Conservation (phyloP, 2,113 vertebrate species). For the Raja brachyura region DNA sequence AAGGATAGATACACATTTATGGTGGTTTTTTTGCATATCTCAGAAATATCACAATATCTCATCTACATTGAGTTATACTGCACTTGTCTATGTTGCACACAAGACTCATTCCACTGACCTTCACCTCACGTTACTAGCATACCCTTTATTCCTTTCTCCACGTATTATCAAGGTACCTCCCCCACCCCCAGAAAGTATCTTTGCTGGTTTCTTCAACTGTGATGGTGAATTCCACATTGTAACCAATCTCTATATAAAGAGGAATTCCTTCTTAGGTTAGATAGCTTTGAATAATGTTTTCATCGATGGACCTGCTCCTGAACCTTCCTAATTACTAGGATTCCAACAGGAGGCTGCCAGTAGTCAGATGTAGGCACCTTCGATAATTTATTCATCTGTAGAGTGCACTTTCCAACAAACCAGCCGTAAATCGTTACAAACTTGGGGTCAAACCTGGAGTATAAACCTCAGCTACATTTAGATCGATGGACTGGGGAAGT, state of each 20-base stretch:
- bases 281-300: not conserved
- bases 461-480: not conserved
- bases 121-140: no score
- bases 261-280: not conserved
- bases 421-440: not conserved
- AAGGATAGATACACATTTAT: not conserved
- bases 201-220: not conserved
- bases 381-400: not conserved
- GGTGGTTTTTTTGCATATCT: not conserved
- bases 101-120: not conserved
- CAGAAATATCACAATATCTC: not conserved
- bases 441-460: not conserved
- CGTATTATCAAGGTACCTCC: not conserved
- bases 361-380: not conserved
- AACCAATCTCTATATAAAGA: not conserved
- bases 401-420: not conserved
- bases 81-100: not conserved
- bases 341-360: not conserved
- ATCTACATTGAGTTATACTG: not conserved
- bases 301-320: no score
- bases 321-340: no score
- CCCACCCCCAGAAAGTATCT: not conserved
- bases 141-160: slow-evolving; percentile 7
- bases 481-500: not conserved
- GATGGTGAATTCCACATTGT: not conserved